Base-by-base conservation (phyloP, 2,888 invertebrate genomes). In the Lasioglossum villosulum region DNA sequence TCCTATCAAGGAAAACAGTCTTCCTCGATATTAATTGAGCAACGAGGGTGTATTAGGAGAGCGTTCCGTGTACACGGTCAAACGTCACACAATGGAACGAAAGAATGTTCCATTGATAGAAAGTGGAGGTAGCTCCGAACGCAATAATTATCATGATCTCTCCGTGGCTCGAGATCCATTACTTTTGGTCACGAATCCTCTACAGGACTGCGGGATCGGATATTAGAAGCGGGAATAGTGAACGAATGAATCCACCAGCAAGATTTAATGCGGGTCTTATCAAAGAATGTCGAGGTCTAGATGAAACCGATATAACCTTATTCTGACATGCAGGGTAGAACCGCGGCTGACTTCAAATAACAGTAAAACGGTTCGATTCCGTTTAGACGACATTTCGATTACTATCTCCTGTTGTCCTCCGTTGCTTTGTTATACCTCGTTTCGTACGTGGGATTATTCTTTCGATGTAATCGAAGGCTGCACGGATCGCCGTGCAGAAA, bases 91-190 rank as follows among this genome's bases (percentile, higher is more conserved):
- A 68, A 68, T 37, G 37, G 37, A 68, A 37, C 68, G 37, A 68
- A 70, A 79, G 83, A 48, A 70, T 73, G 88, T 63, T 84, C 87
- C 85, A 89, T 91, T 88, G 89, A 91, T 87, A 89, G 89, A 86
- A 86, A 88, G 92, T 90, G 79, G 93, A 91, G 93, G 92, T 93
- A 92, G 90, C 90, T 92, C 56, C 90, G 90, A 93, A 93, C 92
- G 93, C 92, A 93, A 94, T 94, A 94, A 94, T 94, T 94, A 94
- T 90, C 92, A 93, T 92, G 92, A 94, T 94, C 94, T 93, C 93
- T 92, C 12, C 90, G 88, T 87, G 90, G 91, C 90, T 91, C 83
- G 82, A 72, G 75, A 48, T 56, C 63, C 78, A 71, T 74, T 63
- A 68, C 68, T 78, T 87, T 84, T 87, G 90, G 91, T 92, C 91